A percentile compares a stretch with the other conserved stretches of the same genome.
These are phyloP conservation scores for Ephialtes manifestator DNA, from an alignment of 2,888 invertebrate species.

Conservation along the genomic window DNA sequence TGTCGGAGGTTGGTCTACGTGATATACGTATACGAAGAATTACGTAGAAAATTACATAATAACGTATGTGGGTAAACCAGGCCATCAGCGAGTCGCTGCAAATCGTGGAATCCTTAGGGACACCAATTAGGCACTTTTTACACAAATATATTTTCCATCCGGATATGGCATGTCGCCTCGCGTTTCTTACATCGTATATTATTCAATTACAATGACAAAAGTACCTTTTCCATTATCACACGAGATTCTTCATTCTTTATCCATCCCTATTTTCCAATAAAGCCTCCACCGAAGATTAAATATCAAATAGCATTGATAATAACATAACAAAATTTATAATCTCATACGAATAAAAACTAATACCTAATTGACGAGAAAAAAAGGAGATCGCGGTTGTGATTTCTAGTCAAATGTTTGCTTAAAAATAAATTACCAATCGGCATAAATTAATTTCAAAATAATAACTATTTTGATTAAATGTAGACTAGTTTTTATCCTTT, in stretches of 20 bases:
- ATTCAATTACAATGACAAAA: conserved; percentile 44
- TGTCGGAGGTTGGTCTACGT: conserved; percentile 35
- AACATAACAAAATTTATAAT: conserved; percentile 9
- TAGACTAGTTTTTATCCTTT: background rate
- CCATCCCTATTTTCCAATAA: background rate
- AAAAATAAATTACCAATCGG: background rate
- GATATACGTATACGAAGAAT: conserved; percentile 31
- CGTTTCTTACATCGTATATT: conserved; percentile 39
- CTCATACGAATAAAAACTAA: background rate
- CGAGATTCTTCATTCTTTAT: background rate
- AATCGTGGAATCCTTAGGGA: conserved; percentile 42
- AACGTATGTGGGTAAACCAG: conserved; percentile 21
- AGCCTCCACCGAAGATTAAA: conserved; percentile 15
- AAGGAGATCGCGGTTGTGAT: background rate
- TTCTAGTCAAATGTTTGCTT: conserved; percentile 1
- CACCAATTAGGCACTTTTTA: conserved; percentile 64
- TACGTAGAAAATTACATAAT: conserved; percentile 42
- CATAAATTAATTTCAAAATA: background rate
- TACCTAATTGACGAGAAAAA: background rate
- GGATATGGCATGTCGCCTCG: conserved; percentile 46
- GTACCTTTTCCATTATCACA: conserved; percentile 51
- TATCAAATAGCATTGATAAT: conserved; percentile 28
- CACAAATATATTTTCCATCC: conserved; percentile 42
- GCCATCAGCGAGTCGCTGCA: conserved; percentile 27
- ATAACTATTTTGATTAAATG: background rate